Evolutionary conservation across 2,888 invertebrate genomes (phyloP).

Genomic region (Timandra comae): DNA sequence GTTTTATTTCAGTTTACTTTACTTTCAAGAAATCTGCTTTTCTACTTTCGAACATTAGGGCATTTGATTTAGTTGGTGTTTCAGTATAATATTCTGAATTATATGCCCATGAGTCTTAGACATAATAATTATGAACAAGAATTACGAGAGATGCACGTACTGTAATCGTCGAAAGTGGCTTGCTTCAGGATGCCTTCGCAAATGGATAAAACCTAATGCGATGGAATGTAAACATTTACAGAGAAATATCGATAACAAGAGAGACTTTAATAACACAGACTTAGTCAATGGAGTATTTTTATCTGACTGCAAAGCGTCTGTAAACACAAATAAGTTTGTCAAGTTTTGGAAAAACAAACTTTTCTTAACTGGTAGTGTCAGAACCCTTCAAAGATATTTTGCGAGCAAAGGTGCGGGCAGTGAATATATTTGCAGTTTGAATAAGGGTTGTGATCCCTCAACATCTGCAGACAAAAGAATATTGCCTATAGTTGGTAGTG

Average conservation of each 20-base stretch:
- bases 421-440: slow-evolving; percentile 50
- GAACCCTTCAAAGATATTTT: slow-evolving; percentile 64
- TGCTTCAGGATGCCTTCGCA: slow-evolving; percentile 64
- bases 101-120: no score
- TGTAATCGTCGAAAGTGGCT: slow-evolving; percentile 71
- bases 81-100: no score
- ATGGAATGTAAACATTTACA: slow-evolving; percentile 73
- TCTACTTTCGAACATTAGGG: no score
- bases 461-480: slow-evolving; percentile 47
- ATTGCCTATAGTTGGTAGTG: slow-evolving; percentile 29
- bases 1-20: no score
- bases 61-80: no score
- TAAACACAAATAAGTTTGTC: slow-evolving; percentile 61
- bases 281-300: slow-evolving; percentile 62
- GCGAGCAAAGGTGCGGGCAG: slow-evolving; percentile 49
- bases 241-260: slow-evolving; percentile 61
- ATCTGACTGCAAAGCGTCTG: slow-evolving; percentile 52
- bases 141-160: slow-evolving; percentile 65
- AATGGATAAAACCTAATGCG: slow-evolving; percentile 60
- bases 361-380: slow-evolving; percentile 62
- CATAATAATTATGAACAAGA: slow-evolving; percentile 63
- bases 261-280: slow-evolving; percentile 58
- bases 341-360: slow-evolving; percentile 71
- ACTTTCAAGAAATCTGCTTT: no score
- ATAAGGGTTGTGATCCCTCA: slow-evolving; percentile 46